Evolutionary conservation across 2,888 invertebrate species (phyloP).

Genomic region (Adelognathus sp.): DNA sequence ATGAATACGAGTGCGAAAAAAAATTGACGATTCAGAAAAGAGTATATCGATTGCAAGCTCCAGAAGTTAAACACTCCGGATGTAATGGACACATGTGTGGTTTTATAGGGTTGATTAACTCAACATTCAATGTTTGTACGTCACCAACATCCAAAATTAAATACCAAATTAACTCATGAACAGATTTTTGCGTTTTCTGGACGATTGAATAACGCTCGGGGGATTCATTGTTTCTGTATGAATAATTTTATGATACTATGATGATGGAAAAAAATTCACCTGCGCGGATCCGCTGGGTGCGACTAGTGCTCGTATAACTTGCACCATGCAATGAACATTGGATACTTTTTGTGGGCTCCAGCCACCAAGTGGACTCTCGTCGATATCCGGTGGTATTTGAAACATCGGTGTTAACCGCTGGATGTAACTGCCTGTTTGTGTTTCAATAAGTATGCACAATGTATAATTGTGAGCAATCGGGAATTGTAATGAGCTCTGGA

Average conservation of each 20-base stretch:
- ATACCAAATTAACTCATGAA: too few species aligned
- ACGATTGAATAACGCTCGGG: too few species aligned
- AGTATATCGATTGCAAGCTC: too few species aligned
- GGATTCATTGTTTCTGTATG: not conserved
- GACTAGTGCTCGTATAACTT: slow-evolving; percentile 94
- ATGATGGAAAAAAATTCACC: slow-evolving; percentile 83
- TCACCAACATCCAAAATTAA: too few species aligned
- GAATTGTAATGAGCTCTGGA: not conserved
- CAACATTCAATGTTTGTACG: too few species aligned
- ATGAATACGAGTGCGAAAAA: not conserved
- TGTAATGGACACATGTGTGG: too few species aligned
- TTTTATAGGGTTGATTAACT: too few species aligned
- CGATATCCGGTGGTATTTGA: slow-evolving; percentile 86
- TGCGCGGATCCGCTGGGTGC: slow-evolving; percentile 96
- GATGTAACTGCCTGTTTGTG: slow-evolving; percentile 89
- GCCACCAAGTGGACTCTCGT: slow-evolving; percentile 84
- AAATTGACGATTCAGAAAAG: too few species aligned
- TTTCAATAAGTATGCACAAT: slow-evolving; percentile 10
- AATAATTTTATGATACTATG: not conserved
- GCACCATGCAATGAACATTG: slow-evolving; percentile 95
- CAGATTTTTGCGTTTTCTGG: too few species aligned
- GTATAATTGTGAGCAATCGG: too few species aligned
- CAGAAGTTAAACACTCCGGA: too few species aligned
- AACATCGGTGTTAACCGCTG: slow-evolving; percentile 95
- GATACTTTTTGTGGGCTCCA: slow-evolving; percentile 98